Evolutionary conservation across 2,888 invertebrate species (phyloP).

Genomic region (Schizotus pectinicornis): DNA sequence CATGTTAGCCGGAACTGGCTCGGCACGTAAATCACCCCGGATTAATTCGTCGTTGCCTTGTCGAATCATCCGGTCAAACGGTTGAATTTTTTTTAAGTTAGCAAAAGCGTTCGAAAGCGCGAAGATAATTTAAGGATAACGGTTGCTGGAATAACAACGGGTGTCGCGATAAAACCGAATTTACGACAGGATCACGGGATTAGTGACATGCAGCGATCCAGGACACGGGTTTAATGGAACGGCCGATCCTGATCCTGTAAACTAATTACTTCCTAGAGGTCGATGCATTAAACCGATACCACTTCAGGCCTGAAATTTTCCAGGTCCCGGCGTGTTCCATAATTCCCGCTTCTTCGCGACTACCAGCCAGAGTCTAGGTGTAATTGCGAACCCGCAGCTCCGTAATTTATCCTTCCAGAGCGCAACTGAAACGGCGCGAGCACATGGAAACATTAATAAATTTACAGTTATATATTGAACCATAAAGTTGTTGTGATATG

Average conservation of each 20-base stretch:
- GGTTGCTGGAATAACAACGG: slow-evolving; percentile 9
- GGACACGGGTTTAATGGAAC: slow-evolving; percentile 47
- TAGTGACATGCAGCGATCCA: slow-evolving; percentile 47
- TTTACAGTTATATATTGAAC: slow-evolving; percentile 46
- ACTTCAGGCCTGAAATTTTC: background rate
- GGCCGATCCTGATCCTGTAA: slow-evolving; percentile 47
- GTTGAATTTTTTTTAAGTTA: slow-evolving; percentile 6
- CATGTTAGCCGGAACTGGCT: slow-evolving; percentile 10
- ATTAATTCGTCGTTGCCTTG: slow-evolving; percentile 10
- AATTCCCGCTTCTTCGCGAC: slow-evolving; percentile 4
- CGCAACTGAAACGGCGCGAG: slow-evolving; percentile 35
- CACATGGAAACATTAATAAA: slow-evolving; percentile 42
- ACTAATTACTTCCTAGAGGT: slow-evolving; percentile 45
- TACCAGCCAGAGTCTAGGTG: slow-evolving; percentile 5
- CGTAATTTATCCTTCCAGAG: slow-evolving; percentile 32
- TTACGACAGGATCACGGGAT: slow-evolving; percentile 50
- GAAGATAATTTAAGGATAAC: slow-evolving; percentile 11
- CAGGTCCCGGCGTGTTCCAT: slow-evolving; percentile 1
- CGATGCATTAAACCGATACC: background rate
- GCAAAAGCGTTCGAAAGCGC: background rate
- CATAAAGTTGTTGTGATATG: slow-evolving; percentile 44
- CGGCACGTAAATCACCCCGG: slow-evolving; percentile 7
- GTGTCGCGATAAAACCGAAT: slow-evolving; percentile 50
- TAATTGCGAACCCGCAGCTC: slow-evolving; percentile 28
- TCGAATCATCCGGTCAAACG: background rate